A percentile compares a stretch with the other conserved stretches of the same genome.
These are phyloP conservation scores for Drosophila bocqueti DNA, from an alignment of 1,140 invertebrate genomes.

Conservation along the genomic window DNA sequence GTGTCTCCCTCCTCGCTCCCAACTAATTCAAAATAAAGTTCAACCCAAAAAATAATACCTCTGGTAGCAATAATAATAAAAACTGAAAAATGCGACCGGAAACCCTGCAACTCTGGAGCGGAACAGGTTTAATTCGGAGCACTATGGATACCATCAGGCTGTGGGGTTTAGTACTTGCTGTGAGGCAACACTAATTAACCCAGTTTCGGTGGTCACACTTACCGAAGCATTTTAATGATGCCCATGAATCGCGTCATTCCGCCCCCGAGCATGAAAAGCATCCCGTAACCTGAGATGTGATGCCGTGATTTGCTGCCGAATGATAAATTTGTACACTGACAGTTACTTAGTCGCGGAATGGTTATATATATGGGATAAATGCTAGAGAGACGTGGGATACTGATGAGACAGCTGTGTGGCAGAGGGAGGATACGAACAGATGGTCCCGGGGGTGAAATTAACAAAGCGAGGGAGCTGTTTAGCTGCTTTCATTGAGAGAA, in stretches of 20 bases:
- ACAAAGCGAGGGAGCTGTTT: not conserved
- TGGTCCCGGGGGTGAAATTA: conserved; percentile 28
- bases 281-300: conserved; percentile 33
- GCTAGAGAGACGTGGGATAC: not conserved
- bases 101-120: conserved; percentile 55
- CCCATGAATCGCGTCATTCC: not conserved
- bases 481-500: not conserved
- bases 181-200: conserved; percentile 65
- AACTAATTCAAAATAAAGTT: conserved; percentile 63
- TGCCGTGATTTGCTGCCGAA: conserved; percentile 23
- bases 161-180: conserved; percentile 47
- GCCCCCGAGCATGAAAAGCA: conserved; percentile 51
- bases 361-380: not conserved
- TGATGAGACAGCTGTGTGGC: conserved; percentile 6
- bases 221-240: conserved; percentile 20
- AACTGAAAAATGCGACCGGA: conserved; percentile 63
- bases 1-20: conserved; percentile 15
- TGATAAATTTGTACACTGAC: conserved; percentile 21
- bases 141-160: conserved; percentile 14
- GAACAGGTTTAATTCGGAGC: conserved; percentile 68
- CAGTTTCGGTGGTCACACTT: conserved; percentile 43
- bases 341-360: conserved; percentile 13
- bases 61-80: conserved; percentile 30
- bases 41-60: conserved; percentile 22
- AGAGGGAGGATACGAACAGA: conserved; percentile 11